These are phyloP conservation scores for Eustalomyia histrio DNA, from an alignment of 2,888 invertebrate genomes.

Conservation along the genomic window DNA sequence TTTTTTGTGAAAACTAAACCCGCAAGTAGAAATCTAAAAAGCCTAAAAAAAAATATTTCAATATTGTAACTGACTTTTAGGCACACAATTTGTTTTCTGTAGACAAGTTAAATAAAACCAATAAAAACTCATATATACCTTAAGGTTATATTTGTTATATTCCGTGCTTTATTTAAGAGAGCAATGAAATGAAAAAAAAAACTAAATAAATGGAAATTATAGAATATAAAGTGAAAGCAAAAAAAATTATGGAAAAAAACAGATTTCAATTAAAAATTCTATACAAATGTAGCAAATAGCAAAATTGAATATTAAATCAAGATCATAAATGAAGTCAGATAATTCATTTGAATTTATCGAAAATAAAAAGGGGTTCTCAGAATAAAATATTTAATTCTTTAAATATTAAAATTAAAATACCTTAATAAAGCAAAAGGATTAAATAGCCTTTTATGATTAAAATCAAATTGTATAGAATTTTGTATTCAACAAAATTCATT, in stretches of 20 bases:
- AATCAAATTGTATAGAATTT: no score
- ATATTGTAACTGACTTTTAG: constrained; percentile 30
- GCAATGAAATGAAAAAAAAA: constrained; percentile 11
- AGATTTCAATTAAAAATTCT: constrained; percentile 4
- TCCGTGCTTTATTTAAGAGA: constrained; percentile 13
- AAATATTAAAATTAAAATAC: neutral
- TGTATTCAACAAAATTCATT: no score
- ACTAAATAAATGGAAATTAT: constrained; percentile 29
- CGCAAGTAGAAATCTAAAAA: neutral
- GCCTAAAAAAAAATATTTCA: neutral
- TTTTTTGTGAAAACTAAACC: neutral
- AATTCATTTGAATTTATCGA: neutral
- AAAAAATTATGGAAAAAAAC: constrained; percentile 11
- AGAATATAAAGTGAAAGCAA: neutral
- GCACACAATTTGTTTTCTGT: constrained; percentile 13
- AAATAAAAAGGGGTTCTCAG: neutral
- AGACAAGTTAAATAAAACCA: no score
- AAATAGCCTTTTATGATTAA: neutral
- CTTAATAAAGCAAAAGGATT: no score
- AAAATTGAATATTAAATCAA: constrained; percentile 17
- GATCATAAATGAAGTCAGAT: neutral
- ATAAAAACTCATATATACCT: constrained; percentile 10
- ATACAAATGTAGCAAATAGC: neutral
- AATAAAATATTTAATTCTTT: neutral
- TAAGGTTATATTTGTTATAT: constrained; percentile 23